phyloP scores from a whole-genome alignment of 2,797 vertebrate species.

The Fistularia commersonii region DNA sequence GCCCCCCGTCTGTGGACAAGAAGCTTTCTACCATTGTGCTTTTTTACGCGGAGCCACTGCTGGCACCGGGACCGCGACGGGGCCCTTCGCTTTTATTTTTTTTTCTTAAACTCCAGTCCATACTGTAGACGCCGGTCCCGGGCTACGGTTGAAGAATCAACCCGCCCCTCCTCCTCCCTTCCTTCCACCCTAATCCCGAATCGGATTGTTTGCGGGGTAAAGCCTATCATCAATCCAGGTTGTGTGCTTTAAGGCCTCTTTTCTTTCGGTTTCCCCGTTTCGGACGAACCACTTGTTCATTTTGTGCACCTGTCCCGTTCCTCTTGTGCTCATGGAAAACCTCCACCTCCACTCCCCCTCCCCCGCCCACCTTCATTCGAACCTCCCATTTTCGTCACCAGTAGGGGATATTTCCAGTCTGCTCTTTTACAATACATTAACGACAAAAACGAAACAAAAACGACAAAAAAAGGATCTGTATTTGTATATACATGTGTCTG shows the following conservation, averaged over 20 bases:
- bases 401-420: constrained; percentile 88
- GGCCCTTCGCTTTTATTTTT: constrained; percentile 76
- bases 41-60: constrained; percentile 85
- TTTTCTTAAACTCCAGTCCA: constrained; percentile 56
- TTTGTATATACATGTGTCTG: constrained; percentile 99
- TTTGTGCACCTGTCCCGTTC: constrained; percentile 49
- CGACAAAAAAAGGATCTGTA: constrained; percentile 89
- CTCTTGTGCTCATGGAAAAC: constrained; percentile 56
- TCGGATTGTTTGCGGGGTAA: constrained; percentile 44
- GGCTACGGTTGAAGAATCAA: constrained; percentile 63
- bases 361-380: constrained; percentile 30
- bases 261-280: constrained; percentile 20
- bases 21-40: constrained; percentile 88
- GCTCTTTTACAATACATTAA: constrained; percentile 94
- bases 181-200: constrained; percentile 35
- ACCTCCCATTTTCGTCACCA: constrained; percentile 74
- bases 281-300: constrained; percentile 56
- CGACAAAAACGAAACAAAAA: constrained; percentile 79
- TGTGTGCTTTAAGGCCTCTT: constrained; percentile 27
- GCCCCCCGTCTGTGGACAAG: constrained; percentile 86
- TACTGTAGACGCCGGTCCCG: constrained; percentile 43
- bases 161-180: constrained; percentile 11
- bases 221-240: constrained; percentile 49
- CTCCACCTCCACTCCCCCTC: constrained; percentile 32
- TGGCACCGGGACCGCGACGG: constrained; percentile 87